Conservation (phyloP, 2,113 vertebrate species). For the Dendrocopos noguchii region DNA sequence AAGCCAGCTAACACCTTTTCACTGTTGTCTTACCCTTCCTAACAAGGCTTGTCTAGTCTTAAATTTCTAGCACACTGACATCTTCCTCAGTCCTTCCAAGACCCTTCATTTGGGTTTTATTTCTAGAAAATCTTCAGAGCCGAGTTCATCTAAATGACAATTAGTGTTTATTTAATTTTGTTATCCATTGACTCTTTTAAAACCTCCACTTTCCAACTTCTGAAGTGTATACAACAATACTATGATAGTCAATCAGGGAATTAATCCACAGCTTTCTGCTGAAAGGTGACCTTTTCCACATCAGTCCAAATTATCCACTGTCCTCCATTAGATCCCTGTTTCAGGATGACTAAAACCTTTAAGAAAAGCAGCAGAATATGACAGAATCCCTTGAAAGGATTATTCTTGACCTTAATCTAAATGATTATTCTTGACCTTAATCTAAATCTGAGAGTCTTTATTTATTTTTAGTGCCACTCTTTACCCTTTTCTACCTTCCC, state of each 20-base stretch:
- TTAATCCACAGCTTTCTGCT: background rate
- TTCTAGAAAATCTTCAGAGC: background rate
- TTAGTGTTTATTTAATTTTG: background rate
- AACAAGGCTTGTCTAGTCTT: background rate
- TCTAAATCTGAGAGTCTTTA: background rate
- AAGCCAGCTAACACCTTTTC: background rate
- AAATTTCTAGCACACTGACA: background rate
- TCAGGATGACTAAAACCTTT: background rate
- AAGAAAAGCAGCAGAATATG: background rate
- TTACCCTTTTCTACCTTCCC: background rate
- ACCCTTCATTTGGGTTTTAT: background rate
- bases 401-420: background rate
- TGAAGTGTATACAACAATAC: background rate
- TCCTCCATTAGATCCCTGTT: background rate
- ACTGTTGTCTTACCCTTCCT: background rate
- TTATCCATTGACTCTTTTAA: background rate
- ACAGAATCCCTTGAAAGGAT: background rate
- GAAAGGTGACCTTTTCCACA: background rate
- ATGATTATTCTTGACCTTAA: background rate
- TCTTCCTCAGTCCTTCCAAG: background rate
- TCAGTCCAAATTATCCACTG: background rate
- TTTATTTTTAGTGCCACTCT: background rate
- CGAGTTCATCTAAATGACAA: background rate
- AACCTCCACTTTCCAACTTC: background rate
- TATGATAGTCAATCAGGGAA: background rate